Conservation (phyloP, 2,888 invertebrate species). For the Onthophagus sagittarius region DNA sequence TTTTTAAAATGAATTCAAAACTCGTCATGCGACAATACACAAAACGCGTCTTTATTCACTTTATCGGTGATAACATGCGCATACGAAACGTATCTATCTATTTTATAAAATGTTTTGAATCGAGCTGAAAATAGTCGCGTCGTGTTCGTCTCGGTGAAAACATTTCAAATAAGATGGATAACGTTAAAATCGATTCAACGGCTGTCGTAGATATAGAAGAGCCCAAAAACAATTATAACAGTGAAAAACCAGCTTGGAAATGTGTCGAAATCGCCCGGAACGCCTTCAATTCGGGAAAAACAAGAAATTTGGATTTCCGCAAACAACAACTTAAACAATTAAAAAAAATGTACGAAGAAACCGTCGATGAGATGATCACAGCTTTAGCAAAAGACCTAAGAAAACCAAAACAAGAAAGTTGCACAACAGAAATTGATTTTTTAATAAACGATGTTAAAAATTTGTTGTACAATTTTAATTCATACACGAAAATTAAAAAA, state of each 20-base stretch:
- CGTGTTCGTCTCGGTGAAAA: neutral
- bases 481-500: constrained; percentile 5
- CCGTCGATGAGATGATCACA: constrained; percentile 62
- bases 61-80: too few species aligned
- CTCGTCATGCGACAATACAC: too few species aligned
- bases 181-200: neutral
- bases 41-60: too few species aligned
- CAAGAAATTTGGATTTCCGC: constrained; percentile 76
- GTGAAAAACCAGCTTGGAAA: neutral
- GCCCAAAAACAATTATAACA: neutral
- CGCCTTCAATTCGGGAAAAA: constrained; percentile 75
- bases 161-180: neutral
- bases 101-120: too few species aligned
- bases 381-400: constrained; percentile 60
- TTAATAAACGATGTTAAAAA: constrained; percentile 55
- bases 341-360: constrained; percentile 75
- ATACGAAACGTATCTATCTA: too few species aligned
- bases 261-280: constrained; percentile 62
- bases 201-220: constrained; percentile 15
- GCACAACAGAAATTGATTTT: constrained; percentile 75
- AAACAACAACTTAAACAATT: constrained; percentile 74
- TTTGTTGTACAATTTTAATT: constrained; percentile 17
- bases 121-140: neutral
- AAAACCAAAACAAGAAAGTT: constrained; percentile 75
- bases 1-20: too few species aligned